Evolutionary conservation across 23 tunicate species (phyloP).

Genomic region (Diplosoma virens): DNA sequence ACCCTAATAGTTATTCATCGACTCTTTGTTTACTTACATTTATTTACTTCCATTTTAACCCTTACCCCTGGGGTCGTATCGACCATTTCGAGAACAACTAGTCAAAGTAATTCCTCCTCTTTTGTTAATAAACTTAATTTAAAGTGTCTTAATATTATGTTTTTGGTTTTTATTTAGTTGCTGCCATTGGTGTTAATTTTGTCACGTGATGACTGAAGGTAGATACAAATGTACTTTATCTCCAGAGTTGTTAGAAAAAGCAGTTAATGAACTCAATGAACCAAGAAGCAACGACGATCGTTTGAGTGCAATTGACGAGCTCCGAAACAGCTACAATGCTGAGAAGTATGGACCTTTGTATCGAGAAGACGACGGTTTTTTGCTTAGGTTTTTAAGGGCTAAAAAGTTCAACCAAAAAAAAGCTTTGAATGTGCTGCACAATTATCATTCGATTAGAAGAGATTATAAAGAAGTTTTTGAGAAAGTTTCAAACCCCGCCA

Average conservation of each 20-base stretch:
- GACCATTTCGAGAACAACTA: no score
- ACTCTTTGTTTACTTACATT: no score
- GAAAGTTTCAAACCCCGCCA: constrained; percentile 59
- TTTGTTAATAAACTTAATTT: no score
- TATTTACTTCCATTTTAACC: no score
- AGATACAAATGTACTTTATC: constrained; percentile 70
- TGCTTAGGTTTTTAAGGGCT: constrained; percentile 68
- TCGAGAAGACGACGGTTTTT: constrained; percentile 59
- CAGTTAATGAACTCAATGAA: constrained; percentile 78
- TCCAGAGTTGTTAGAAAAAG: constrained; percentile 74
- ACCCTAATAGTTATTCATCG: no score
- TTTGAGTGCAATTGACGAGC: constrained; percentile 67
- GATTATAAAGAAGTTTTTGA: constrained; percentile 61
- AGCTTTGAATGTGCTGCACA: constrained; percentile 66
- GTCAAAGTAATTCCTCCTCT: no score
- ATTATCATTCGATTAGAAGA: constrained; percentile 54
- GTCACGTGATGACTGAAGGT: not conserved
- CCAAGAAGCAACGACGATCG: constrained; percentile 75
- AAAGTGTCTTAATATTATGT: no score
- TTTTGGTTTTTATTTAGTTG: no score
- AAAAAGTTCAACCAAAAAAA: constrained; percentile 87
- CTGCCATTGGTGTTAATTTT: not conserved
- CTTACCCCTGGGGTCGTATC: no score
- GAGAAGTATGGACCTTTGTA: constrained; percentile 59
- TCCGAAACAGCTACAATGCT: constrained; percentile 44